A percentile compares a stretch with the other conserved stretches of the same genome.
These are phyloP conservation scores for Anastrepha obliqua DNA, from an alignment of 1,140 invertebrate species.

Conservation along the genomic window DNA sequence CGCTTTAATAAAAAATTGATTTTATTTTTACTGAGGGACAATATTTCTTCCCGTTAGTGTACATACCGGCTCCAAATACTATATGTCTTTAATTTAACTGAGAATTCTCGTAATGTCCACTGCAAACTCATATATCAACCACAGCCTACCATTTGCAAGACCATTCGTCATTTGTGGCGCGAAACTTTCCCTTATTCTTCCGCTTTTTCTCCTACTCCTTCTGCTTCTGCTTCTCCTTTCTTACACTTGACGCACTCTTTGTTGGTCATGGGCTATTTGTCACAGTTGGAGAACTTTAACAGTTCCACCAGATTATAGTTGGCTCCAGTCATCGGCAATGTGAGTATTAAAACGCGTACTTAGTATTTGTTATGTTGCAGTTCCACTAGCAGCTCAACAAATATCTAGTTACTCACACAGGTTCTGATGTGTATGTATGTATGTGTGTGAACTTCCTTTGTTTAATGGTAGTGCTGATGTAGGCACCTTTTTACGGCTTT, in stretches of 20 bases:
- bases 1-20: no score
- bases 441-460: no score
- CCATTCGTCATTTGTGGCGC: background rate
- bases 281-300: background rate
- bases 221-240: no score
- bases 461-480: background rate
- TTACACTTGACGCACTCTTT: no score
- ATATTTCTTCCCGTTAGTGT: no score
- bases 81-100: conserved; percentile 10
- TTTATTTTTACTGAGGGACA: no score
- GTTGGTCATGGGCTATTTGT: background rate
- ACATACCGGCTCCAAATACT: background rate
- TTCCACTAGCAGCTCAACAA: background rate
- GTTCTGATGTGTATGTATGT: background rate
- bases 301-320: background rate
- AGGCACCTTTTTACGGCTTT: background rate
- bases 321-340: background rate
- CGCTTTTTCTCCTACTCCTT: background rate
- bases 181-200: background rate
- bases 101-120: background rate
- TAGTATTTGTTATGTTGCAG: background rate
- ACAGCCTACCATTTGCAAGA: background rate
- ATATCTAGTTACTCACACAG: background rate
- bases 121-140: conserved; percentile 24
- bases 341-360: background rate